Base-by-base conservation (phyloP, 1,140 invertebrate species). In the Conus ventricosus region DNA sequence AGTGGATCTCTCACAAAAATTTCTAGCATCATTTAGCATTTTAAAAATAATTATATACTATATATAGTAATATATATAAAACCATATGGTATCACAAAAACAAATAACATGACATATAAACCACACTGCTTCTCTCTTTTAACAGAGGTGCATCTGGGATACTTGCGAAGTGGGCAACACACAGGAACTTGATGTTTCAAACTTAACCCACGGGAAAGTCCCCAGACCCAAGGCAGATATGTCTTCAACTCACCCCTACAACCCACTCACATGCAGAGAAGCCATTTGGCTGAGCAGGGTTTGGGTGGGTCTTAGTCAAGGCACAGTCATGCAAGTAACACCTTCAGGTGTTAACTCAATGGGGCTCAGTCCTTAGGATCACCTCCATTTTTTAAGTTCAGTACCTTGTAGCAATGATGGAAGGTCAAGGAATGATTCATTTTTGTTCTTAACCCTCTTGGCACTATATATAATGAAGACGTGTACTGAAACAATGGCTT, bases 321-420 rank as follows among this genome's bases (percentile, higher is more conserved):
- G 91, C 92, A 92, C 78, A 92, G 92, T 92, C 53, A 92, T 92
- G 91, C 91, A 92, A 90, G 90, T 92, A 71, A 85, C 89, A 85
- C 89, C 85, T 8, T 54, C 87, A 89, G 67, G 80, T 76, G 78
- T 85, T 89, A 84, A 91, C 92, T 84, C 88, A 92, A 92, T 92
- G 92, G 92, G 91, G 92, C 92, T 92, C 88, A 92, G 11, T 88
- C 88, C 86, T 60, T 23, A 87, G 91, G 57, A 87, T 78, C 88
- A 81, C 88, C 71, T 25, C 39, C 39, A 1, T 11, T 15, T 60
- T 60, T 60, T 60, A 0, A 39, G 39, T 39, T 39, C 39, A 39
- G 3, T 39, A 39, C 39, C 39, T 39, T 39, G 39, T 39, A 39
- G 39, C 39, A 39, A 39, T 39, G 39, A 39, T 39, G 39, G 39